Evolutionary conservation across 2,113 vertebrate species (phyloP).

Genomic region (Labeo catla): DNA sequence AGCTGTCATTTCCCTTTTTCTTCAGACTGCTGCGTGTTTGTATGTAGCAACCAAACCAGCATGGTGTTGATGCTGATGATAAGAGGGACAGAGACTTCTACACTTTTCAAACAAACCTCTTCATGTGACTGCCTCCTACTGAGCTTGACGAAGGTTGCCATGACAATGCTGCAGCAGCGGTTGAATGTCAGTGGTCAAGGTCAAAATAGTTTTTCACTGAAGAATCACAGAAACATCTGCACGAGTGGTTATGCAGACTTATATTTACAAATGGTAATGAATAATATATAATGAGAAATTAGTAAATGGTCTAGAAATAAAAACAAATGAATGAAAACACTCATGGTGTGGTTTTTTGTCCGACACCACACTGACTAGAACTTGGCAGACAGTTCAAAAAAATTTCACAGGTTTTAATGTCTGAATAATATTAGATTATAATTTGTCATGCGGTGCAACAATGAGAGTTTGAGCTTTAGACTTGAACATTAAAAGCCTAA

Average conservation of each 20-base stretch:
- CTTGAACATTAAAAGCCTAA: no score
- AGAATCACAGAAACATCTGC: constrained; percentile 40
- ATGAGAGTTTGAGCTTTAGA: no score
- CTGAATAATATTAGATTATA: no score
- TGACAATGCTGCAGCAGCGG: constrained; percentile 69
- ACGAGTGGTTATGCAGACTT: background rate
- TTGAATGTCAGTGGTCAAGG: constrained; percentile 62
- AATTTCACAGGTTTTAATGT: no score
- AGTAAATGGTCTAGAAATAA: background rate
- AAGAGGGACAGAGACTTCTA: constrained; percentile 62
- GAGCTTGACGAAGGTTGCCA: constrained; percentile 75
- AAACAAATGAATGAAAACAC: no score
- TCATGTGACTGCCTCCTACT: constrained; percentile 72
- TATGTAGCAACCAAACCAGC: background rate
- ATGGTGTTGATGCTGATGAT: constrained; percentile 1
- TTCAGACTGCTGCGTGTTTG: background rate
- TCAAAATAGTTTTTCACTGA: constrained; percentile 56
- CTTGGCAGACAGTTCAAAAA: no score
- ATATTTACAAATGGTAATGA: background rate
- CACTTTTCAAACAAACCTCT: constrained; percentile 71
- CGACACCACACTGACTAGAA: no score
- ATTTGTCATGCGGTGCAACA: no score
- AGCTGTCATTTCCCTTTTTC: background rate
- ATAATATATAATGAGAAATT: background rate
- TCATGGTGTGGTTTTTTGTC: no score